These are phyloP conservation scores for Microcebus tavaratra DNA, from an alignment of 2,113 vertebrate genomes.

Conservation along the genomic window DNA sequence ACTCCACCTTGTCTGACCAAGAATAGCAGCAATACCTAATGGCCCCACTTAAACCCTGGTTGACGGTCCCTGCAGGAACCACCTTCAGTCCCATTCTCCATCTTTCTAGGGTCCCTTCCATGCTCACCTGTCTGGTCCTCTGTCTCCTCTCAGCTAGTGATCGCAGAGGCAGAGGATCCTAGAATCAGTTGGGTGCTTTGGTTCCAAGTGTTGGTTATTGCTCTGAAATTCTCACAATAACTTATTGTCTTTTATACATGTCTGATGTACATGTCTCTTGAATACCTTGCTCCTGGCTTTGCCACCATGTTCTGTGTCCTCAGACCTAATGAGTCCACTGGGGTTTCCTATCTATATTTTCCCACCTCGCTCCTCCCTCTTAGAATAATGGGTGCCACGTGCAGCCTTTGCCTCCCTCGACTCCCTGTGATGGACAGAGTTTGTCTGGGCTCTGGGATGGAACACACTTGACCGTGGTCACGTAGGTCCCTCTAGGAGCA, in stretches of 20 bases:
- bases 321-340: no score
- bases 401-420: fast-evolving
- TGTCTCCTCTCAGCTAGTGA: no score
- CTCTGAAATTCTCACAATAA: no score
- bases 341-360: no score
- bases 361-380: not conserved
- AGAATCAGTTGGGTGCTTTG: not conserved
- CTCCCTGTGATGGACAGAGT: fast-evolving
- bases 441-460: not conserved
- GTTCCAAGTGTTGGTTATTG: not conserved
- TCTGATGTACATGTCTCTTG: no score
- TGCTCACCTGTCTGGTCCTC: not conserved
- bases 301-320: fast-evolving
- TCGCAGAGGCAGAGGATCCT: not conserved
- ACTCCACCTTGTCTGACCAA: not conserved
- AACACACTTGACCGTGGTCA: not conserved
- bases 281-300: fast-evolving
- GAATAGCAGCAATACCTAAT: not conserved
- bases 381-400: fast-evolving
- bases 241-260: no score
- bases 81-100: no score
- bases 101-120: fast-evolving
- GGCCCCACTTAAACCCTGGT: fast-evolving
- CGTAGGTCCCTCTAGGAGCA: no score
- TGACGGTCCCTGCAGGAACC: fast-evolving